Base-by-base conservation (phyloP, 2,797 vertebrate genomes). In the Tokudaia muenninki region DNA sequence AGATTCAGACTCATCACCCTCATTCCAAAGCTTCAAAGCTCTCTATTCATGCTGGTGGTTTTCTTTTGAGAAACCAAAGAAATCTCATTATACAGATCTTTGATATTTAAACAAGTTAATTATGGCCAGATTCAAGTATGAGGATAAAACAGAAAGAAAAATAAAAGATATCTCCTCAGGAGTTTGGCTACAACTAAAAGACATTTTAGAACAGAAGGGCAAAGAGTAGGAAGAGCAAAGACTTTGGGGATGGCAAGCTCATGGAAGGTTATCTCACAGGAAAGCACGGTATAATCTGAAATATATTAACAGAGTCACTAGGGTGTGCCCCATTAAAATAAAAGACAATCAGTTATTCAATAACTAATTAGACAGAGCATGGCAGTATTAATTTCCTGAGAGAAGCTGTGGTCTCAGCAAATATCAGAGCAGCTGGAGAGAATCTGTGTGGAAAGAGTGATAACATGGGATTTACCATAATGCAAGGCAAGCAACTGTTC, bases 241-340 rank as follows among this genome's bases (percentile, higher is more conserved):
- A 31, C 61, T 90, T 94, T 67, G 13, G 21, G 21, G 44, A 70
- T 52, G 34, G 5, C 67, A 95, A 92, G 4, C 44, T 96, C 61
- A 65, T 82, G 57, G 22, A 22, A 77, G 6, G 2, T 92, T 93
- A 87, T 70, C 79, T 80, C 65, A 86, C 10, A 93, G 90, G 74
- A 95, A 90, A 97, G 94, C 63, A 90, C 29, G 44, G n/a, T 83
- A 75, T 92, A 91, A 78, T 96, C 96, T 84, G 44, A 96, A 95
- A 90, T 81, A 87, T 77, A 81, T 87, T 95, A 94, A 96, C 31
- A 77, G 22, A 87, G 31, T 96, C 72, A 59, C 80, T 84, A 61
- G 44, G 34, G 24, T 90, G 44, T 65, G 83, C 14, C 57, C 88
- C 44, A 90, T 59, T 86, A 92, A 87, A 89, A 91, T 31, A 84